phyloP scores from a whole-genome alignment of 2,113 vertebrate species.

The Eublepharis macularius region DNA sequence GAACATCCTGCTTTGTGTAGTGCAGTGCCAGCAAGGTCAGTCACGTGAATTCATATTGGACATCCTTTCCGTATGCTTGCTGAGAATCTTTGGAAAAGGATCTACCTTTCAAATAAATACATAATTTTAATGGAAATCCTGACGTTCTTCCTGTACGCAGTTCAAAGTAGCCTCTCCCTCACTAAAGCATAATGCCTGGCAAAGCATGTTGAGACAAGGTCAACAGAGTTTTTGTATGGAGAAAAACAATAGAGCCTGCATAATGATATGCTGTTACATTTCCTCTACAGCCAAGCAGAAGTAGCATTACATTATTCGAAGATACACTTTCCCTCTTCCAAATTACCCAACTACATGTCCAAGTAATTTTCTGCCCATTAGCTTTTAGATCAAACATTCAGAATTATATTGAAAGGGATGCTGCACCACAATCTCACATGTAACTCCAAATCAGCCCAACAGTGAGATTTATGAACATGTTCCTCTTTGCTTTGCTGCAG shows the following conservation, averaged over 20 bases:
- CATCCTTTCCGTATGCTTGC: slow-evolving; percentile 55
- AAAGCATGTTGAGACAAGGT: not conserved
- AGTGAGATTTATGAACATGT: not conserved
- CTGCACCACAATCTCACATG: not conserved
- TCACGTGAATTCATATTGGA: fast-evolving
- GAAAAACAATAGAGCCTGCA: not conserved
- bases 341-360: not conserved
- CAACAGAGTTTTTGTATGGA: not conserved
- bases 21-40: slow-evolving; percentile 24
- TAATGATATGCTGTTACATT: not conserved
- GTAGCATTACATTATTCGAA: not conserved
- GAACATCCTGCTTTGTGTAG: slow-evolving; percentile 44
- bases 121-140: slow-evolving; percentile 66
- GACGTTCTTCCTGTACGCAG: slow-evolving; percentile 65
- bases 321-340: not conserved
- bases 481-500: not conserved
- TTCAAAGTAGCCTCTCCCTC: slow-evolving; percentile 41
- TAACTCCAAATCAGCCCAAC: not conserved
- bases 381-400: not conserved
- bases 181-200: not conserved
- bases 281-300: not conserved
- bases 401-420: not conserved
- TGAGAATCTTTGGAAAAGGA: slow-evolving; percentile 24
- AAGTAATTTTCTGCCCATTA: not conserved
- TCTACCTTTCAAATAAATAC: slow-evolving; percentile 43